Percentiles rank a stretch among this genome's conserved stretches.
Conservation (phyloP, 2,113 vertebrate genomes). For the Oxygymnocypris stewartii region DNA sequence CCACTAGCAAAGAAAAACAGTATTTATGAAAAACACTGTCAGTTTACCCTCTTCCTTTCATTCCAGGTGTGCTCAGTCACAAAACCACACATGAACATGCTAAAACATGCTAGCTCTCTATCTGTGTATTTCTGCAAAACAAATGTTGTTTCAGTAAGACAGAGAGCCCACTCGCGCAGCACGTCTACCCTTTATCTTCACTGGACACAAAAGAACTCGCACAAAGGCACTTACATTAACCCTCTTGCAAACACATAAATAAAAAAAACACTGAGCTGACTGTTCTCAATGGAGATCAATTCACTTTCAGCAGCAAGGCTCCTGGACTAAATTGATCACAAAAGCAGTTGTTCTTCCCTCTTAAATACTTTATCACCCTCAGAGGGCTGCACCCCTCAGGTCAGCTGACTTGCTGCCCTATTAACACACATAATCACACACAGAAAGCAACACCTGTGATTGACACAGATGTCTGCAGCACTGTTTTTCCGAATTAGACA, state of each 20-base stretch:
- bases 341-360: constrained; percentile 11
- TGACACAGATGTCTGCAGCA: background rate
- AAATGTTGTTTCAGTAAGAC: background rate
- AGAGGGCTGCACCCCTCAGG: background rate
- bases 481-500: background rate
- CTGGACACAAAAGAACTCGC: too few species aligned
- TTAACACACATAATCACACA: background rate
- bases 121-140: background rate
- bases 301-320: constrained; percentile 12
- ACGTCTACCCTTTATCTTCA: constrained; percentile 21
- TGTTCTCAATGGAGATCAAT: constrained; percentile 18
- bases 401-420: constrained; percentile 4
- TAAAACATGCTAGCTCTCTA: background rate
- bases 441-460: background rate
- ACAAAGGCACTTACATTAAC: constrained; percentile 21
- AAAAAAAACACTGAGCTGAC: background rate
- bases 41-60: too few species aligned
- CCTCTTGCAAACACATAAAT: constrained; percentile 19
- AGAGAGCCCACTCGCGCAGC: background rate
- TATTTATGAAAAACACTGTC: background rate
- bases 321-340: background rate
- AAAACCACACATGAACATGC: constrained; percentile 3
- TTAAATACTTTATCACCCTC: constrained; percentile 22
- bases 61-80: background rate
- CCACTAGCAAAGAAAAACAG: background rate